phyloP scores from a whole-genome alignment of 2,113 vertebrate genomes.

The Sminthopsis crassicaudata region DNA sequence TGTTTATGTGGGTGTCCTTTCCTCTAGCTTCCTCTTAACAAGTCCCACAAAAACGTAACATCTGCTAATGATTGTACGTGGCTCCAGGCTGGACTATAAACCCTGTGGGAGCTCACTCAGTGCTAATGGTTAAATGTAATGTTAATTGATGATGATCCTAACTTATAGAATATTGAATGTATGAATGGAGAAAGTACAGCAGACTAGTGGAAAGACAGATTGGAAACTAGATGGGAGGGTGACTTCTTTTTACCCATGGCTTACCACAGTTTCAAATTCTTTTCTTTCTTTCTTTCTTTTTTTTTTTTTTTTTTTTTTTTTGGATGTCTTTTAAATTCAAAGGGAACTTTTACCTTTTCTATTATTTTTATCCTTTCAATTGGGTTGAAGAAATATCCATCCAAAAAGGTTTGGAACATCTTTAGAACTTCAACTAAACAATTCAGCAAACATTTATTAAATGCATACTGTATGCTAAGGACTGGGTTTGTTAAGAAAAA shows the following conservation, averaged over 20 bases:
- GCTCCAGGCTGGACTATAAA: neutral
- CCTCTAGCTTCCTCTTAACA: neutral
- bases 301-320: neutral
- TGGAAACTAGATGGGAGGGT: neutral
- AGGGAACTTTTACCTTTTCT: neutral
- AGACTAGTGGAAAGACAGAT: neutral
- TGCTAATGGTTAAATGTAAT: neutral
- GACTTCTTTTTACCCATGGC: neutral
- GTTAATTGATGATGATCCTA: neutral
- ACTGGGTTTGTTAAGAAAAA: neutral
- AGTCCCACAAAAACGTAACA: neutral
- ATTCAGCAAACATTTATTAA: neutral
- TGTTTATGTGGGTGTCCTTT: neutral
- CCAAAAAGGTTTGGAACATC: neutral
- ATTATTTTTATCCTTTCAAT: neutral
- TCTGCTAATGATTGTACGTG: neutral
- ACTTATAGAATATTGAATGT: neutral
- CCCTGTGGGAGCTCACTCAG: neutral
- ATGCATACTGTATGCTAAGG: neutral
- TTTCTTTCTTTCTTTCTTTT: neutral
- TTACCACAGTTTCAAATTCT: neutral
- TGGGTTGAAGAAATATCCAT: neutral
- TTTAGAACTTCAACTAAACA: neutral
- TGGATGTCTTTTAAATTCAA: neutral
- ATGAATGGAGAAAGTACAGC: neutral